These are phyloP conservation scores for Pampusana beccarii DNA, from an alignment of 2,113 vertebrate species.

Conservation along the genomic window DNA sequence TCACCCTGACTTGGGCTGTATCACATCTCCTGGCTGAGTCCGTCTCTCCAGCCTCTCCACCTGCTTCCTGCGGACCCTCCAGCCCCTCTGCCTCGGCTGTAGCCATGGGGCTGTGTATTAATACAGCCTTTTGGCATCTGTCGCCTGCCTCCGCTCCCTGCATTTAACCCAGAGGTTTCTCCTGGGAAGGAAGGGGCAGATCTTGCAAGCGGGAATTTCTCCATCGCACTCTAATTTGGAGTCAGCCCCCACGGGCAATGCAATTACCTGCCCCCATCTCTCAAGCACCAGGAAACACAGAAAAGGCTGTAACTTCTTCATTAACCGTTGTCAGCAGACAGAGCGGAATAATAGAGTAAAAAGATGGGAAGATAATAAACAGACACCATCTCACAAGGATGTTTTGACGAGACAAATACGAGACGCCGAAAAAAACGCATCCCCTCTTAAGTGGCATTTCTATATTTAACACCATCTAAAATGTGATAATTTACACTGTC, in stretches of 20 bases:
- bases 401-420: constrained; percentile 40
- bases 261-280: background rate
- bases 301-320: background rate
- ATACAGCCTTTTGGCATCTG: background rate
- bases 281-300: background rate
- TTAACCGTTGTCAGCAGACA: background rate
- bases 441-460: constrained; percentile 51
- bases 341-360: background rate
- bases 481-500: constrained; percentile 59
- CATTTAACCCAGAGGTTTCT: background rate
- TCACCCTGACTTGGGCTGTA: background rate
- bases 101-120: background rate
- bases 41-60: background rate
- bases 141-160: background rate
- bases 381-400: background rate
- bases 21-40: background rate
- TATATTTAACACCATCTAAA: constrained; percentile 43
- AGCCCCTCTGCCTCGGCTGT: background rate
- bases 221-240: fast-evolving
- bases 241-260: fast-evolving
- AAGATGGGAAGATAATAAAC: constrained; percentile 28
- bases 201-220: background rate
- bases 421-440: background rate
- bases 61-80: background rate
- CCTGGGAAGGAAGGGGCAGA: background rate